Conservation (phyloP, 2,797 vertebrate genomes). For the Astyanax mexicanus region DNA sequence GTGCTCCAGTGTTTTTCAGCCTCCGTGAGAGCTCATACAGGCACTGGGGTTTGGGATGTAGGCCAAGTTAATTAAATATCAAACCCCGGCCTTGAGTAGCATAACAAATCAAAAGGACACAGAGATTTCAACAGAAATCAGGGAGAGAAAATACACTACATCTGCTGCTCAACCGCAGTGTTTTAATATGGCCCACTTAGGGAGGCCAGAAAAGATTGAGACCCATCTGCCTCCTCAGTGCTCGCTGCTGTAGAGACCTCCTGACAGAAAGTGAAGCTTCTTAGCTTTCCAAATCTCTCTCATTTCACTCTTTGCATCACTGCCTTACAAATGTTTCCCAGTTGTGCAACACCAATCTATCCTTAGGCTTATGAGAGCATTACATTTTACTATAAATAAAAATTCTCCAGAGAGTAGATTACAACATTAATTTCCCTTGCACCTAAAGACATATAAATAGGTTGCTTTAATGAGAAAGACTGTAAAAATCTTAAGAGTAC, state of each 20-base stretch:
- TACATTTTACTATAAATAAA: background rate
- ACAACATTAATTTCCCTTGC: slow-evolving; percentile 15
- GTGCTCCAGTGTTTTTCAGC: slow-evolving; percentile 23
- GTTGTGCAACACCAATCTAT: slow-evolving; percentile 1
- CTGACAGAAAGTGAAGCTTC: background rate
- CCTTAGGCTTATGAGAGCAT: slow-evolving; percentile 6
- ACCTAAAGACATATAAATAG: background rate
- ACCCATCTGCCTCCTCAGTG: background rate
- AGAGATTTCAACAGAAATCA: slow-evolving; percentile 41
- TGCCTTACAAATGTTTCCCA: background rate
- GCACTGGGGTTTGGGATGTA: slow-evolving; percentile 30
- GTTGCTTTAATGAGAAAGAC: background rate
- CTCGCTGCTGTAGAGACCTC: slow-evolving; percentile 1
- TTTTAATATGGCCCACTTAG: slow-evolving; percentile 6
- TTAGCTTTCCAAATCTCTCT: background rate
- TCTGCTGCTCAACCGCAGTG: slow-evolving; percentile 8
- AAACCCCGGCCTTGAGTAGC: slow-evolving; percentile 40
- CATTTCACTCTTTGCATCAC: background rate
- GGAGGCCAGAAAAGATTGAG: background rate
- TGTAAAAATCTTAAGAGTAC: background rate
- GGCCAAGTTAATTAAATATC: slow-evolving; percentile 56
- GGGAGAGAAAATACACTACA: slow-evolving; percentile 6
- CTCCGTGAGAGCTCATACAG: slow-evolving; percentile 32
- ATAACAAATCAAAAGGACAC: slow-evolving; percentile 53
- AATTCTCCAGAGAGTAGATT: slow-evolving; percentile 29